phyloP scores from a whole-genome alignment of 2,888 invertebrate species.

The Apamea monoglypha region DNA sequence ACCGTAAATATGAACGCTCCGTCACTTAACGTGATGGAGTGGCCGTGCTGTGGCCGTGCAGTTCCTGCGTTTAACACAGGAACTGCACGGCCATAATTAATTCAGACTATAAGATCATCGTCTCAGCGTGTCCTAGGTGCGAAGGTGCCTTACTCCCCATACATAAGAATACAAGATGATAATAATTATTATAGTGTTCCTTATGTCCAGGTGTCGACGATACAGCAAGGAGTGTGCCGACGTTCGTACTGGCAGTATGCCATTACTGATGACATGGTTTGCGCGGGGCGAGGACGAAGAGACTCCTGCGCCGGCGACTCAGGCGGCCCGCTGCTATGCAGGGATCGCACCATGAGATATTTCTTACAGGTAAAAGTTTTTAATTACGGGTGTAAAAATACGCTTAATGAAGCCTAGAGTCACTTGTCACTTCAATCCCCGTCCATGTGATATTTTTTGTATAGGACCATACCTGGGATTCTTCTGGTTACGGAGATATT shows the following conservation, averaged over 20 bases:
- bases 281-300: slow-evolving; percentile 96
- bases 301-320: slow-evolving; percentile 98
- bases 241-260: slow-evolving; percentile 96
- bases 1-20: background rate
- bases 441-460: background rate
- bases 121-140: background rate
- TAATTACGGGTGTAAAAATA: no score
- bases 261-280: slow-evolving; percentile 97
- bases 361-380: slow-evolving; percentile 83
- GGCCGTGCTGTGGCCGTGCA: no score
- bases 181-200: background rate
- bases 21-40: background rate
- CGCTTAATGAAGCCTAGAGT: background rate
- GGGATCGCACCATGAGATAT: slow-evolving; percentile 91
- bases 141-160: background rate
- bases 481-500: background rate
- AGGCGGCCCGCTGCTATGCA: slow-evolving; percentile 90
- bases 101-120: background rate
- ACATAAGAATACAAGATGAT: background rate
- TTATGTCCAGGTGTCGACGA: slow-evolving; percentile 94
- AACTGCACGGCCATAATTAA: background rate
- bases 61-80: background rate
- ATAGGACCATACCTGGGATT: background rate
- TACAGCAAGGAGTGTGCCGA: slow-evolving; percentile 94
- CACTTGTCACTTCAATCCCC: background rate